Conservation (phyloP, 1,140 invertebrate genomes). For the Sipha flava region DNA sequence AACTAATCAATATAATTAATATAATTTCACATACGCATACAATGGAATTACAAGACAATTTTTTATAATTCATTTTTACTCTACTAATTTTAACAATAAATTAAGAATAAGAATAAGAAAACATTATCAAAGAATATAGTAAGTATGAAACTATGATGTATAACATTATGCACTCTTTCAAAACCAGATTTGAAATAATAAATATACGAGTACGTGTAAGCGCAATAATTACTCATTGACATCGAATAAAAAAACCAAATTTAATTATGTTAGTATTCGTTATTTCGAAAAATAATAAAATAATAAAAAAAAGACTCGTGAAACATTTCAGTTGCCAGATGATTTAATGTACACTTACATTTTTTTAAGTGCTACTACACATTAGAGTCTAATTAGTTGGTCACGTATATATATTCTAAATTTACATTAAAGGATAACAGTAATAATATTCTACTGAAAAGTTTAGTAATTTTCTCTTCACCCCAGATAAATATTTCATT, state of each 20-base stretch:
- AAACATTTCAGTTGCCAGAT: background rate
- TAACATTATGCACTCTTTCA: no score
- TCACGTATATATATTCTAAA: background rate
- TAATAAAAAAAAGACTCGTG: background rate
- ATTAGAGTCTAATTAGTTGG: background rate
- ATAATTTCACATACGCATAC: no score
- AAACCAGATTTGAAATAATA: no score
- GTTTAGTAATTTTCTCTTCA: background rate
- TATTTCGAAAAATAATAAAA: background rate
- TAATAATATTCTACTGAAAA: background rate
- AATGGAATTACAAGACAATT: no score
- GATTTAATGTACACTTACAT: background rate
- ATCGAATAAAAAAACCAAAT: background rate
- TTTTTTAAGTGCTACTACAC: background rate
- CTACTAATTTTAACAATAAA: no score
- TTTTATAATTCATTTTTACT: no score
- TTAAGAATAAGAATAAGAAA: no score
- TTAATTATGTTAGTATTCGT: background rate
- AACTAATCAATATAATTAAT: no score
- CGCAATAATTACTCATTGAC: background rate
- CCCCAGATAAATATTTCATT: background rate
- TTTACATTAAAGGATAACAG: background rate
- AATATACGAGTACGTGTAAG: no score
- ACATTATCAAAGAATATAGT: no score
- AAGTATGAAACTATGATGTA: no score